Conservation (phyloP, 1,140 invertebrate species). For the Tenebrio molitor region DNA sequence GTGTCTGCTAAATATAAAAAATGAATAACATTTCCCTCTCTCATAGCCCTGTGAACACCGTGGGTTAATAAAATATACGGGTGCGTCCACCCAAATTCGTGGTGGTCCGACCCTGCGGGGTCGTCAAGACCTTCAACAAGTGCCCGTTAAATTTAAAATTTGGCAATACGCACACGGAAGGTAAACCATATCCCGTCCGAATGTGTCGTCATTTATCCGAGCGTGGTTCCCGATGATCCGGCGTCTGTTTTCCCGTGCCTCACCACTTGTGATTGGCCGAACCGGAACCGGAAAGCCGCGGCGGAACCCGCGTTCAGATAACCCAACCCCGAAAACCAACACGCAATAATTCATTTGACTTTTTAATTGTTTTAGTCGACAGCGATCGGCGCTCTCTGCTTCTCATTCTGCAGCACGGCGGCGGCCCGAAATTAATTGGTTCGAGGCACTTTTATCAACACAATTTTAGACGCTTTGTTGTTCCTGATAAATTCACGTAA, state of each 20-base stretch:
- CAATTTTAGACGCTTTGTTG: constrained; percentile 39
- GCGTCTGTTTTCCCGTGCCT: constrained; percentile 10
- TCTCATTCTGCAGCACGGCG: constrained; percentile 6
- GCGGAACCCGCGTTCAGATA: constrained; percentile 48
- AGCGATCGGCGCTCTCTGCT: constrained; percentile 31
- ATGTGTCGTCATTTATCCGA: constrained; percentile 11
- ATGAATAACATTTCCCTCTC: not conserved
- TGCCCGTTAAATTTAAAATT: constrained; percentile 29
- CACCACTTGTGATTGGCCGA: constrained; percentile 38
- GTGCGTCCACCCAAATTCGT: not conserved
- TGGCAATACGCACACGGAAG: constrained; percentile 16
- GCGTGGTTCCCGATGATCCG: constrained; percentile 37
- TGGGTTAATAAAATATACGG: not conserved
- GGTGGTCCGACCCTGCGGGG: not conserved
- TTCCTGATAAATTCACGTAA: constrained; percentile 38
- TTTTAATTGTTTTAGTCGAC: constrained; percentile 48
- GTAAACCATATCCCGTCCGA: constrained; percentile 40
- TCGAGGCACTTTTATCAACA: constrained; percentile 39
- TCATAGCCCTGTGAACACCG: too few relatives aligned
- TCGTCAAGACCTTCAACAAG: constrained; percentile 11
- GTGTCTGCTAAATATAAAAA: not conserved
- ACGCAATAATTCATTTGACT: constrained; percentile 49
- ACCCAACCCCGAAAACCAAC: constrained; percentile 44
- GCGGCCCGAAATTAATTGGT: constrained; percentile 41
- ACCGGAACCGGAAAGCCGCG: constrained; percentile 38